A percentile compares a stretch with the other conserved stretches of the same genome.
phyloP scores from a whole-genome alignment of 2,797 vertebrate genomes.

The Takifugu rubripes region DNA sequence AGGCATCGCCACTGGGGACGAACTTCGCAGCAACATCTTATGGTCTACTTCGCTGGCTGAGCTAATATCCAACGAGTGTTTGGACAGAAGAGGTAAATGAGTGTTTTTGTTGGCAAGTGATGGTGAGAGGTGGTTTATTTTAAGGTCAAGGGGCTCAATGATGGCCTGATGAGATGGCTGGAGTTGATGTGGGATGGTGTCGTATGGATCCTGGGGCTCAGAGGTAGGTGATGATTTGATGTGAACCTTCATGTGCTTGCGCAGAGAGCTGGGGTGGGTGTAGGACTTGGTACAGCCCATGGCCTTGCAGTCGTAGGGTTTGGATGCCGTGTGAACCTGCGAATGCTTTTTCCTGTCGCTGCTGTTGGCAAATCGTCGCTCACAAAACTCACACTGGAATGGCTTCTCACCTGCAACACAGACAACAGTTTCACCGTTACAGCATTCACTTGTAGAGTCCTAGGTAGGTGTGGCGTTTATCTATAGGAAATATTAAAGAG shows the following conservation, averaged over 20 bases:
- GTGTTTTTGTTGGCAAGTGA: slow-evolving; percentile 33
- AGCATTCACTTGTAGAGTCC: too few species aligned
- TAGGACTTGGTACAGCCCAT: slow-evolving; percentile 94
- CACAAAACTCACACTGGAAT: slow-evolving; percentile 98
- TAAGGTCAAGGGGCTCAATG: slow-evolving; percentile 69
- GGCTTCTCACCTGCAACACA: slow-evolving; percentile 92
- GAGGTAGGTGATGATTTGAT: slow-evolving; percentile 88
- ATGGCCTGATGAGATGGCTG: slow-evolving; percentile 54
- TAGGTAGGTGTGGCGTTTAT: not conserved
- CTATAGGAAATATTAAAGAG: not conserved
- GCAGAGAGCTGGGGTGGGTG: slow-evolving; percentile 92
- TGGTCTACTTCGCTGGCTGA: slow-evolving; percentile 40
- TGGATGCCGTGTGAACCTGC: slow-evolving; percentile 95
- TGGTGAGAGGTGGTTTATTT: slow-evolving; percentile 61
- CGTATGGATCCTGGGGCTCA: slow-evolving; percentile 77
- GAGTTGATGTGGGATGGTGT: slow-evolving; percentile 59
- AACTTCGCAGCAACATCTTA: slow-evolving; percentile 63
- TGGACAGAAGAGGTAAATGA: slow-evolving; percentile 51
- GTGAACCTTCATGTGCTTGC: slow-evolving; percentile 98
- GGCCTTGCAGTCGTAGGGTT: slow-evolving; percentile 97
- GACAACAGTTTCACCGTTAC: slow-evolving; percentile 9
- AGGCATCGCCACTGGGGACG: slow-evolving; percentile 61
- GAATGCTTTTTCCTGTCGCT: slow-evolving; percentile 98
- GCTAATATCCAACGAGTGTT: slow-evolving; percentile 33
- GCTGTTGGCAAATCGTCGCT: slow-evolving; percentile 97